Conservation (phyloP, 2,888 invertebrate species). For the Brachyptera risi region DNA sequence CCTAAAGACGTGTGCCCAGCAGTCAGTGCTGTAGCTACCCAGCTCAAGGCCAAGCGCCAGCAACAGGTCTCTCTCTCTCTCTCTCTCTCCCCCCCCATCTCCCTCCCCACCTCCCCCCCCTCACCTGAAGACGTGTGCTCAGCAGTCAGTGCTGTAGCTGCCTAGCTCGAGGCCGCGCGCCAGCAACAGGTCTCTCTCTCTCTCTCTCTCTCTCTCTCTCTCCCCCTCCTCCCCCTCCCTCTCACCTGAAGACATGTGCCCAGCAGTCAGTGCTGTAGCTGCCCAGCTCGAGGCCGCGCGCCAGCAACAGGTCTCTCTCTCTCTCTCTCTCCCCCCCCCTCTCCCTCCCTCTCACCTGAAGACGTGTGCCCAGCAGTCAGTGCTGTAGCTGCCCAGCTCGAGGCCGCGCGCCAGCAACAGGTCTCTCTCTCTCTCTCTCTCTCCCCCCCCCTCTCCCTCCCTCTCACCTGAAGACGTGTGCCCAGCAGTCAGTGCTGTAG, state of each 20-base stretch:
- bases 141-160: slow-evolving; percentile 88
- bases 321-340: slow-evolving; percentile 34
- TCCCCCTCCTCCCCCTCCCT: too few species aligned
- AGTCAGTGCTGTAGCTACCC: slow-evolving; percentile 85
- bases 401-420: slow-evolving; percentile 81
- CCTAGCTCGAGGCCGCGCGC: slow-evolving; percentile 85
- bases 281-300: slow-evolving; percentile 83
- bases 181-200: slow-evolving; percentile 88
- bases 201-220: too few species aligned
- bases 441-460: too few species aligned
- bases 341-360: slow-evolving; percentile 60
- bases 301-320: slow-evolving; percentile 84
- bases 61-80: too few species aligned
- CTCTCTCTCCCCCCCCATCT: too few species aligned
- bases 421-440: too few species aligned
- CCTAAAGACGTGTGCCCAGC: slow-evolving; percentile 61
- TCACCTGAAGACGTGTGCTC: slow-evolving; percentile 88
- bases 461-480: slow-evolving; percentile 81
- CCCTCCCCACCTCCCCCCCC: too few species aligned
- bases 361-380: slow-evolving; percentile 74
- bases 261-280: slow-evolving; percentile 92
- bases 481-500: slow-evolving; percentile 92
- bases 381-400: slow-evolving; percentile 86
- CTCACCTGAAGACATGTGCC: slow-evolving; percentile 84
- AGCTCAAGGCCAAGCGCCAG: slow-evolving; percentile 82